phyloP scores from a whole-genome alignment of 2,888 invertebrate species.

The Panopea generosa region DNA sequence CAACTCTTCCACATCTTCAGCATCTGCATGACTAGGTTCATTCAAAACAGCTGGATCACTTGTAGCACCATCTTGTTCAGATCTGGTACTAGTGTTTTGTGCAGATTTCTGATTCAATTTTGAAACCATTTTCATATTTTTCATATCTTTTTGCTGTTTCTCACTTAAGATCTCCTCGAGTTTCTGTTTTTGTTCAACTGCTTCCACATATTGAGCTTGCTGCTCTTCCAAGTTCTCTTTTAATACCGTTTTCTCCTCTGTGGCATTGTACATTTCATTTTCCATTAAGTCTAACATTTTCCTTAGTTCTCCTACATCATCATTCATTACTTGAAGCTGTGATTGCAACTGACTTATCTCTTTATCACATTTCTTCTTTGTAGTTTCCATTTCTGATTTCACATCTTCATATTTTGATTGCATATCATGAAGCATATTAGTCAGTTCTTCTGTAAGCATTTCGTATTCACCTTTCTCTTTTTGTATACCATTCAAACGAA shows the following conservation, averaged over 20 bases:
- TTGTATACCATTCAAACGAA: constrained; percentile 27
- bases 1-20: too few relatives aligned
- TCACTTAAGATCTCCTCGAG: constrained; percentile 53
- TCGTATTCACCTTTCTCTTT: constrained; percentile 47
- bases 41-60: not conserved
- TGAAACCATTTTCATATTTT: constrained; percentile 58
- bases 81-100: constrained; percentile 1
- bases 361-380: constrained; percentile 65
- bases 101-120: constrained; percentile 21
- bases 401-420: constrained; percentile 68
- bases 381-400: constrained; percentile 63
- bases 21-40: too few relatives aligned
- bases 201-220: constrained; percentile 45
- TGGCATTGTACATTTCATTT: constrained; percentile 56
- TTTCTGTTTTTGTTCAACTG: constrained; percentile 53
- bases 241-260: constrained; percentile 57
- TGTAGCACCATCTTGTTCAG: not conserved
- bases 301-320: constrained; percentile 66
- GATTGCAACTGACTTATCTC: constrained; percentile 63
- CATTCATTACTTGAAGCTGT: constrained; percentile 64
- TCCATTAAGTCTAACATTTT: constrained; percentile 62
- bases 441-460: constrained; percentile 44
- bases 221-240: constrained; percentile 59
- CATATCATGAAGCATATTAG: constrained; percentile 60
- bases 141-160: constrained; percentile 64